Evolutionary conservation across 2,797 vertebrate genomes (phyloP), one percentile per base, ranked within the genome.

Genomic region (Alauda arvensis): DNA sequence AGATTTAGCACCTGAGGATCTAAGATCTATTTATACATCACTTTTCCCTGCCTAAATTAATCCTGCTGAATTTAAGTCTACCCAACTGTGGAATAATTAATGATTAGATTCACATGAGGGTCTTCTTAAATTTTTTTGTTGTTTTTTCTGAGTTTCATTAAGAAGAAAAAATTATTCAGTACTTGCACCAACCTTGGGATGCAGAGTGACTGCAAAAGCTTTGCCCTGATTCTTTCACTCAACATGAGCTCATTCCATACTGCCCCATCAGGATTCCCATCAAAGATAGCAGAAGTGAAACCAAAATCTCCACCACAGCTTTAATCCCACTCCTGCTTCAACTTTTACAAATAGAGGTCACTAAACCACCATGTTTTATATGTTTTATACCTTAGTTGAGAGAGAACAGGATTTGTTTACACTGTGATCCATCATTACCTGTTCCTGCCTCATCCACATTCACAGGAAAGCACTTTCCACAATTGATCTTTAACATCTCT

Each of bases 381-480:
- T 1, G 5, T 26, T 86, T 79, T 29, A 26, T 13, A 14, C 18
- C 12, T 26, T 6, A 16, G 37, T 12, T 2, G 6, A 42, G 42
- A n/a, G 28, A 76, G 14, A 67, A 43, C 11, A 91, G 12, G 21
- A 42, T 2, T 20, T 23, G 24, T 63, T 25, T 59, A n/a, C 5
- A 4, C 39, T 0, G 0, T 28, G 45, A n/a, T 16, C n/a, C 23
- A 25, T 4, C 18, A 28, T 18, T 42, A 14, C 20, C 37, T 43
- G 1, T 17, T 39, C 18, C 42, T 42, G 12, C 31, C 20, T 34
- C 37, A 33, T 6, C 24, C 26, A 5, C 0, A 0, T 18, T 17
- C 6, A 24, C 56, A 39, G 48, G 17, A 16, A 57, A 48, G 37
- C 8, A 1, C 6, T 56, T 62, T 56, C 12, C 34, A 20, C 0